Percentiles rank a stretch among this genome's conserved stretches.
These are phyloP conservation scores for Eupeodes corollae DNA, from an alignment of 1,140 invertebrate genomes.

Conservation along the genomic window DNA sequence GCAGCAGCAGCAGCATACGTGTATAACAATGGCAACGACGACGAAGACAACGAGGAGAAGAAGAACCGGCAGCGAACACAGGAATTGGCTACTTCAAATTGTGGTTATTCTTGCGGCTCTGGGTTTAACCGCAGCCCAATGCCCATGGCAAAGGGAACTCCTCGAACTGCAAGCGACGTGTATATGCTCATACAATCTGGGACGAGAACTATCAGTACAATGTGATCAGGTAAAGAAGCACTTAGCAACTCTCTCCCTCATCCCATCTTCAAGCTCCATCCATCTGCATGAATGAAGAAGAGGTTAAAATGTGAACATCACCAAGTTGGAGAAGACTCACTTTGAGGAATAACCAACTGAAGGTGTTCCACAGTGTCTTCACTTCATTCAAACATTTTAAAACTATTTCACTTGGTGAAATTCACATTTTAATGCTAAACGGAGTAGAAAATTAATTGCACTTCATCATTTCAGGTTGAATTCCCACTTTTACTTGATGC, in stretches of 20 bases:
- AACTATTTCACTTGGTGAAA: no score
- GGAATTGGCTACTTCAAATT: no score
- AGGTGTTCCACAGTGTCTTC: no score
- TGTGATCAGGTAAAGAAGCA: conserved; percentile 56
- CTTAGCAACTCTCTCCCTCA: no score
- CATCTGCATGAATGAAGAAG: no score
- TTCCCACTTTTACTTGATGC: conserved; percentile 59
- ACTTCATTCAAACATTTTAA: no score
- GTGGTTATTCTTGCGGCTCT: conserved; percentile 5
- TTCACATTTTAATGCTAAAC: no score
- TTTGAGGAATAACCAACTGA: no score
- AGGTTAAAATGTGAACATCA: no score
- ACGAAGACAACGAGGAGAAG: conserved; percentile 1
- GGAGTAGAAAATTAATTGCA: no score
- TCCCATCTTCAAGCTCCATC: no score
- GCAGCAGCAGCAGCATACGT: conserved; percentile 9
- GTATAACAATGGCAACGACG: not conserved
- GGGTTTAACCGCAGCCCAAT: conserved; percentile 46
- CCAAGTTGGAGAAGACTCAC: no score
- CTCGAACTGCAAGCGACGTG: conserved; percentile 71
- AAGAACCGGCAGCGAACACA: not conserved
- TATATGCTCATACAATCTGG: conserved; percentile 75
- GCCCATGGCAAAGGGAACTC: conserved; percentile 68
- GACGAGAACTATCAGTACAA: conserved; percentile 71
- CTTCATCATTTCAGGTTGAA: conserved; percentile 48